These are phyloP conservation scores for Isoperla grammatica DNA, from an alignment of 2,888 invertebrate genomes.

Conservation along the genomic window DNA sequence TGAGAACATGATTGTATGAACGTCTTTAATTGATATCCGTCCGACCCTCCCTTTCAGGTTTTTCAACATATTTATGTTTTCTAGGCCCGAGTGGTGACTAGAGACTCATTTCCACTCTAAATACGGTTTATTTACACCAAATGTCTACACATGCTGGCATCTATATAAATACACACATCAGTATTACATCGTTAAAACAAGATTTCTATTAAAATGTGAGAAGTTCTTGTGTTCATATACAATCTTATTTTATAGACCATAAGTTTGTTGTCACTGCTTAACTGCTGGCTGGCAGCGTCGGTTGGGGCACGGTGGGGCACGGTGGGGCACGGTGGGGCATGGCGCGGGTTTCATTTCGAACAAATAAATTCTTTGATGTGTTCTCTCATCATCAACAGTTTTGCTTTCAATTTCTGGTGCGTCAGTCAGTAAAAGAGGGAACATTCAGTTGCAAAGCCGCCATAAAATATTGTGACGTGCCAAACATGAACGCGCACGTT, in stretches of 20 bases:
- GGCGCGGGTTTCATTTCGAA: constrained; percentile 2
- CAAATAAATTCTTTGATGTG: constrained; percentile 18
- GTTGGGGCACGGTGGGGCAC: too few relatives aligned
- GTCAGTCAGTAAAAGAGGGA: constrained; percentile 11
- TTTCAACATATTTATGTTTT: background rate
- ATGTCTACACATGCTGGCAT: constrained; percentile 5
- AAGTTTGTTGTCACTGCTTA: constrained; percentile 16
- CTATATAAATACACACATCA: constrained; percentile 13
- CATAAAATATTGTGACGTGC: background rate
- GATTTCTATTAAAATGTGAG: constrained; percentile 18
- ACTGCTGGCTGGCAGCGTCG: constrained; percentile 5
- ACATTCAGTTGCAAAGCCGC: background rate
- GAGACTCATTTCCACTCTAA: constrained; percentile 1
- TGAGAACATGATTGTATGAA: background rate
- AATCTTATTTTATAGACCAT: constrained; percentile 17
- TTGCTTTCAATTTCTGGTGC: constrained; percentile 13
- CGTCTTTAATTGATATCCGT: background rate
- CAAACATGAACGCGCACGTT: too few relatives aligned
- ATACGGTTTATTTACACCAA: constrained; percentile 6
- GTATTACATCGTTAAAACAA: constrained; percentile 16
- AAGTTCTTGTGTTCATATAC: constrained; percentile 12
- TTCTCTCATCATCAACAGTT: constrained; percentile 18
- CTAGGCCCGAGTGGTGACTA: too few relatives aligned
- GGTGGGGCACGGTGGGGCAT: too few relatives aligned
- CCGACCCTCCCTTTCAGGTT: background rate